A percentile compares a stretch with the other conserved stretches of the same genome.
phyloP scores from a whole-genome alignment of 64 coral and sea anemone genomes.

The Stichodactyla mertensii region DNA sequence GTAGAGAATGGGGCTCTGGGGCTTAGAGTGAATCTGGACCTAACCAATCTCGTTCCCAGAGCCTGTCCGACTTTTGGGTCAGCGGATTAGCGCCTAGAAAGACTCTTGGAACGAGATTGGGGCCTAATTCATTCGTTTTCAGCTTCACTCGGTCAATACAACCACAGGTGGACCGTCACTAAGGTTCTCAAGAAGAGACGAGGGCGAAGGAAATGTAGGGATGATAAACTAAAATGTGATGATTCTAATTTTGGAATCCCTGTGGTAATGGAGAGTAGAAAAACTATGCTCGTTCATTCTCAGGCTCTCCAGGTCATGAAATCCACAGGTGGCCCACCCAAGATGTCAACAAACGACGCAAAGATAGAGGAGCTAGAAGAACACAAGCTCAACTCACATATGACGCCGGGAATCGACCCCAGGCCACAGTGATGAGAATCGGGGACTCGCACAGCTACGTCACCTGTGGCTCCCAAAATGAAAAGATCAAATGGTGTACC shows the following conservation, averaged over 20 bases:
- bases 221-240: too few relatives aligned
- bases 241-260: not conserved
- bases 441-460: not conserved
- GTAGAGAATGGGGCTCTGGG: too few relatives aligned
- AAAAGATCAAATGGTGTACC: slow-evolving; percentile 9
- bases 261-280: not conserved
- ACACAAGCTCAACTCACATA: not conserved
- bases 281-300: too few relatives aligned
- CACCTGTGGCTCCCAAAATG: not conserved
- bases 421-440: not conserved
- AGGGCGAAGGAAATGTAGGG: too few relatives aligned
- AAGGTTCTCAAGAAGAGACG: too few relatives aligned
- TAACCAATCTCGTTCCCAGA: too few relatives aligned
- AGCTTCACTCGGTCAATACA: too few relatives aligned
- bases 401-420: not conserved
- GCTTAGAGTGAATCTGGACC: too few relatives aligned
- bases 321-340: not conserved
- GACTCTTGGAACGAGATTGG: not conserved
- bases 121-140: too few relatives aligned
- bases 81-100: not conserved
- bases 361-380: not conserved
- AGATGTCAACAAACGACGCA: not conserved
- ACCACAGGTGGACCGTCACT: too few relatives aligned
- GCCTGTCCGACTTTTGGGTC: too few relatives aligned
- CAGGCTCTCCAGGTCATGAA: not conserved